phyloP scores from a whole-genome alignment of 2,797 vertebrate species.

The Mallotus villosus region DNA sequence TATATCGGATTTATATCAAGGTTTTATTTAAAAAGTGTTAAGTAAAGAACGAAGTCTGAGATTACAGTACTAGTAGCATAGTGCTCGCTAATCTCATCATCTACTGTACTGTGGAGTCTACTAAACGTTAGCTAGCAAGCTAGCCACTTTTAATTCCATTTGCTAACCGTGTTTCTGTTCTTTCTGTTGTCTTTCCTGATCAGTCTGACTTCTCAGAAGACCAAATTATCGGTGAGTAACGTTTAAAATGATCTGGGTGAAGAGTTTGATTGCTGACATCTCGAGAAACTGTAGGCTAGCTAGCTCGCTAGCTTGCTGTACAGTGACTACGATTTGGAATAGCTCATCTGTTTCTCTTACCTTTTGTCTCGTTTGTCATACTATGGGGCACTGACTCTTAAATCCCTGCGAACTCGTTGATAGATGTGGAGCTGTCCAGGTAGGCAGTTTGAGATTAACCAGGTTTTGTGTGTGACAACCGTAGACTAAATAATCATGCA shows the following conservation, averaged over 20 bases:
- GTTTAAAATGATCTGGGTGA: background rate
- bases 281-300: background rate
- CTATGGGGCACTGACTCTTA: conserved; percentile 5
- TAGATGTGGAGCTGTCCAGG: conserved; percentile 40
- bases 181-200: conserved; percentile 6
- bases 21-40: background rate
- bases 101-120: too few relatives aligned
- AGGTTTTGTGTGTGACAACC: background rate
- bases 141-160: conserved; percentile 20
- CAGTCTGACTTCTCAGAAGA: conserved; percentile 82
- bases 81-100: conserved; percentile 2
- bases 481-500: background rate
- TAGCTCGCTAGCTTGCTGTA: background rate
- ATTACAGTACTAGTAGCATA: background rate
- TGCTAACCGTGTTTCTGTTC: conserved; percentile 12
- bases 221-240: conserved; percentile 76
- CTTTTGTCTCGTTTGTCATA: conserved; percentile 5
- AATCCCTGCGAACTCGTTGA: conserved; percentile 26
- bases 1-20: too few relatives aligned
- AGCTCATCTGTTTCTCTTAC: conserved; percentile 11
- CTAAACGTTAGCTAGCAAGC: background rate
- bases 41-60: background rate
- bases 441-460: background rate
- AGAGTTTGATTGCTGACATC: background rate
- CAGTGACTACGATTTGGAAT: background rate